These are phyloP conservation scores for Amphibalanus amphitrite DNA, from an alignment of 1,140 invertebrate genomes.

Conservation along the genomic window DNA sequence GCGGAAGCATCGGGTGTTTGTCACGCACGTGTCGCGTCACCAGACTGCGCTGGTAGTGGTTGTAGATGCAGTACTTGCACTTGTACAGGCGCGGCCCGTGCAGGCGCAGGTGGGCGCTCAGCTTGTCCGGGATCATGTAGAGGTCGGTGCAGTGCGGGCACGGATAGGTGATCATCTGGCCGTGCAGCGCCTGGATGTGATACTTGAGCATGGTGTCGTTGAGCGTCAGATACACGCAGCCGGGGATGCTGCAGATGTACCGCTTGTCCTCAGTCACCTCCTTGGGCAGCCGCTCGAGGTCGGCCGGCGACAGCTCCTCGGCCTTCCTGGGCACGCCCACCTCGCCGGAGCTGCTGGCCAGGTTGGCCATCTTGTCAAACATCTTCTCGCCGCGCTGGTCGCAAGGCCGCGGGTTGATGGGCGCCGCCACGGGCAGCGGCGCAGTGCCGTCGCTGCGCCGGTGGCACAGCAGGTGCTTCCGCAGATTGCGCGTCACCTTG, in stretches of 20 bases:
- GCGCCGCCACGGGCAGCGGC: conserved; percentile 17
- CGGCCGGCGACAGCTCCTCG: conserved; percentile 15
- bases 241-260: conserved; percentile 46
- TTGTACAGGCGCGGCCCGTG: conserved; percentile 46
- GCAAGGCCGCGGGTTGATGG: conserved; percentile 61
- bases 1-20: conserved; percentile 36
- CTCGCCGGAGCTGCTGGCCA: conserved; percentile 49
- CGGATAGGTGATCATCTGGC: conserved; percentile 36
- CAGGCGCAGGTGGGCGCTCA: conserved; percentile 50
- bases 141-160: conserved; percentile 46
- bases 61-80: conserved; percentile 15
- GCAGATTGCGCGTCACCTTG: conserved; percentile 54
- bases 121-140: conserved; percentile 33
- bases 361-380: conserved; percentile 68
- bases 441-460: conserved; percentile 15
- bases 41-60: conserved; percentile 31
- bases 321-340: conserved; percentile 21
- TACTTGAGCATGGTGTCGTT: conserved; percentile 48
- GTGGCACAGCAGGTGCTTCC: conserved; percentile 49
- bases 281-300: conserved; percentile 32
- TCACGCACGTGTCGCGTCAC: conserved; percentile 46
- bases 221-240: conserved; percentile 49
- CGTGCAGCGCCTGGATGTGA: conserved; percentile 52
- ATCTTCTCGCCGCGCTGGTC: conserved; percentile 54
- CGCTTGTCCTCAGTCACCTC: conserved; percentile 43